Base-by-base conservation (phyloP, 2,113 vertebrate genomes). In the Clinocottus analis region DNA sequence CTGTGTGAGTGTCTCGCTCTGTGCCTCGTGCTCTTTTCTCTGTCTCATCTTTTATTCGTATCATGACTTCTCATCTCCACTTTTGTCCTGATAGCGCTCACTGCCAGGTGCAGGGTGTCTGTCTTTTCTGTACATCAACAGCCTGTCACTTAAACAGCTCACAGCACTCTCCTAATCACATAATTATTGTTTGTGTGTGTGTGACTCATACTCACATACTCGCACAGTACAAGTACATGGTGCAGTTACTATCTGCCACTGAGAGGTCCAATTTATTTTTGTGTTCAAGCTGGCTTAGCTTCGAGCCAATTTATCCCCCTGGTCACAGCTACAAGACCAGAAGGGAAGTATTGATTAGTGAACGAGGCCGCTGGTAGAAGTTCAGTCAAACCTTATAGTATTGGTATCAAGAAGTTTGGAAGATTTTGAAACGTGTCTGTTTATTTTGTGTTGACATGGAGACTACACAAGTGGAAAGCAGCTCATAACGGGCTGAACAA, bases 281-380 rank as follows among this genome's bases (percentile, higher is more conserved):
- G 69, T 51, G 70, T 77, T 83, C 64, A 45, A 27, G 3, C n/a
- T 49, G 8, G 49, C 76, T 79, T 62, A 67, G 73, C 73, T 65
- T 79, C 23, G 8, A 10, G 56, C 47, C 81, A 61, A 78, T 88
- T 82, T 79, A 80, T 65, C 62, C 82, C 31, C 47, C 55, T n/a
- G 70, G 75, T 75, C 75, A 61, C 72, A 80, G 79, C 63, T 39
- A 72, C 49, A 80, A 67, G 62, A 63, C 16, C 45, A 83, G 79
- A 63, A 47, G 45, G 79, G 29, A 31, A 79, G 19, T 76, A 87
- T 86, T 66, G 61, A 90, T 79, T 23, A 72, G n/a, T 23, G 5
- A 51, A 17, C 55, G 45, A 76, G 71, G 64, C 69, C 56, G 51
- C 62, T 62, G 63, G n/a, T 41, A 6, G 41, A 72, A 14, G 64